A percentile compares a stretch with the other conserved stretches of the same genome.
phyloP scores from a whole-genome alignment of 2,113 vertebrate species.

The Anoura caudifer region DNA sequence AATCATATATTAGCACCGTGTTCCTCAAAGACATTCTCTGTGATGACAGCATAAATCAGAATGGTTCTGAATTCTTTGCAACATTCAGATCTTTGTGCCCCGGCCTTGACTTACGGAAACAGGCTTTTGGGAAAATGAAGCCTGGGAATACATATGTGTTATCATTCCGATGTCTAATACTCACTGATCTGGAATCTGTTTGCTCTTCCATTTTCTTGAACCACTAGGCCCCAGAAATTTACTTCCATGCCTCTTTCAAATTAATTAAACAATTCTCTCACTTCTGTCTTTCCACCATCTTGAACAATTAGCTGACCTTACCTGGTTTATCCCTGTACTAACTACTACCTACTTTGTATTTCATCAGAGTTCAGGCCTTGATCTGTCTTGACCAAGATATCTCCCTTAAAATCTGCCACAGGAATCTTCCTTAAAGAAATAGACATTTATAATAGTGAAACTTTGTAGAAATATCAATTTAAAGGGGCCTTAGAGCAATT shows the following conservation, averaged over 20 bases:
- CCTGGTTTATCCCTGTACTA: not conserved
- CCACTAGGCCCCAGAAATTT: not conserved
- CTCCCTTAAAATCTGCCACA: too few relatives aligned
- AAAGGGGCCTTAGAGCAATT: not conserved
- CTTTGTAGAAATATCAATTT: not conserved
- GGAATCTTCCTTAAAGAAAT: slow-evolving; percentile 10
- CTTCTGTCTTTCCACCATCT: not conserved
- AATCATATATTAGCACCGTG: not conserved
- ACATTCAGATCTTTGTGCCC: not conserved
- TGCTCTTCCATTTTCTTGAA: not conserved
- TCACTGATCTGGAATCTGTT: not conserved
- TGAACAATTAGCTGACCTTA: not conserved
- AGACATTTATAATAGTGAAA: not conserved
- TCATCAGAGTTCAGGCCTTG: not conserved
- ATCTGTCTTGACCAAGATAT: not conserved
- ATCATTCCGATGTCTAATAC: not conserved
- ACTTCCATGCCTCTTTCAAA: not conserved
- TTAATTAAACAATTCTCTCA: not conserved
- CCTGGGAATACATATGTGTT: not conserved
- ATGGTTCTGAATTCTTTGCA: not conserved
- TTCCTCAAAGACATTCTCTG: not conserved
- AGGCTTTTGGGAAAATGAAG: not conserved
- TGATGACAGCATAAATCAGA: not conserved
- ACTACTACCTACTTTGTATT: not conserved
- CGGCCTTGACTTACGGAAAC: not conserved